Percentiles rank a stretch among this genome's conserved stretches.
Conservation (phyloP, 2,113 vertebrate genomes). For the Microcebus griseorufus region DNA sequence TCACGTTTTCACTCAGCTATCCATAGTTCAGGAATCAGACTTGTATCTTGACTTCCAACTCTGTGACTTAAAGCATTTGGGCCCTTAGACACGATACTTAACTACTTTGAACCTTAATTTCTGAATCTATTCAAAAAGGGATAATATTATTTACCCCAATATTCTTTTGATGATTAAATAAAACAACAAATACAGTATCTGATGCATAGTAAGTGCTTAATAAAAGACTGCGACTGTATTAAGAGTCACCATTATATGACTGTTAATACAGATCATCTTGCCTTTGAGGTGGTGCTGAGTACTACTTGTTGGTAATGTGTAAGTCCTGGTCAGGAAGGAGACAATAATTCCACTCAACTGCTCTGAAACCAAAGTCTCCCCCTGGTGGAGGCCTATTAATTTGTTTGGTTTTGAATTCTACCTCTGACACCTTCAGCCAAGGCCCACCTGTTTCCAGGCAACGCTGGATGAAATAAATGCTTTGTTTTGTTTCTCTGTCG, state of each 20-base stretch:
- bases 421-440: neutral
- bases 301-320: neutral
- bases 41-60: neutral
- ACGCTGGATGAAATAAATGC: neutral
- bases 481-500: neutral
- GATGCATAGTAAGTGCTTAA: neutral
- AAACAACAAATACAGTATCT: neutral
- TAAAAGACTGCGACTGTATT: neutral
- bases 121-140: neutral
- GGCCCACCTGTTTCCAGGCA: neutral
- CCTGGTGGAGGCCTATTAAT: neutral
- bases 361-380: neutral
- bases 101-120: neutral
- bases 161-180: neutral
- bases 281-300: neutral
- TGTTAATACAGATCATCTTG: neutral
- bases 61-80: neutral
- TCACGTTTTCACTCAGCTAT: neutral
- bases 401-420: neutral
- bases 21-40: neutral
- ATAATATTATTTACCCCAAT: too few species aligned
- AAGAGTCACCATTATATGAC: neutral
- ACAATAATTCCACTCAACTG: neutral
- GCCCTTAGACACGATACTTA: neutral
- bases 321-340: neutral